These are phyloP conservation scores for Ceratosolen fusciceps DNA, from an alignment of 1,140 invertebrate species.

Conservation along the genomic window DNA sequence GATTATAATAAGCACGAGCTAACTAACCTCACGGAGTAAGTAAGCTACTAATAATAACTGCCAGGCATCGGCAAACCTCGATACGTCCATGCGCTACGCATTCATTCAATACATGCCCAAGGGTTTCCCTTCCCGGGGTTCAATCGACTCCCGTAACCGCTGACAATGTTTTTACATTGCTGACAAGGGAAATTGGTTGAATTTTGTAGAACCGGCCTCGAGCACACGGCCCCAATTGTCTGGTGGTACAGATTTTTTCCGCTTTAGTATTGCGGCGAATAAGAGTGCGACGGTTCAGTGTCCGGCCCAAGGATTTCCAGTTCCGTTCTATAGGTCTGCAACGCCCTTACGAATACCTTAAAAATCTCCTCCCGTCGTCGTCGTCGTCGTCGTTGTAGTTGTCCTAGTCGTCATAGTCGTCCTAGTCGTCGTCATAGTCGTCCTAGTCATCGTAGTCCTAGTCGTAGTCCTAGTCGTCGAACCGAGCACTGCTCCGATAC, in stretches of 20 bases:
- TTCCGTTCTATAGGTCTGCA: conserved; percentile 74
- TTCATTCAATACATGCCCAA: conserved; percentile 70
- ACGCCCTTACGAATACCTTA: too few species aligned
- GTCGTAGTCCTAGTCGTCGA: too few species aligned
- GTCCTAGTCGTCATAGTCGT: too few species aligned
- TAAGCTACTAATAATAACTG: too few species aligned
- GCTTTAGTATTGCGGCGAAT: conserved; percentile 59
- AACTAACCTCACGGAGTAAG: neutral
- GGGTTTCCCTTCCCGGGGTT: conserved; percentile 77
- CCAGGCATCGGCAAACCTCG: too few species aligned
- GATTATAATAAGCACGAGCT: conserved; percentile 48
- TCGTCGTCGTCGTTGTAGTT: too few species aligned
- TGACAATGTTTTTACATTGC: too few species aligned
- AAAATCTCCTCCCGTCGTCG: too few species aligned
- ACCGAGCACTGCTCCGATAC: too few species aligned
- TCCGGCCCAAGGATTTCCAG: conserved; percentile 75
- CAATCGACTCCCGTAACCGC: conserved; percentile 60
- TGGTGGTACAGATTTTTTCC: conserved; percentile 63
- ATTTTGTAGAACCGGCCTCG: conserved; percentile 68
- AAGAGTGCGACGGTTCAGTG: conserved; percentile 72
- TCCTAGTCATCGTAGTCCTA: too few species aligned
- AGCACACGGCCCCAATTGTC: conserved; percentile 66
- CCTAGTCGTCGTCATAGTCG: too few species aligned
- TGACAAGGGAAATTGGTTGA: conserved; percentile 5
- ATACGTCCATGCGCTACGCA: too few species aligned